These are phyloP conservation scores for Leptocoma aspasia DNA, from an alignment of 2,113 vertebrate species.

Conservation along the genomic window DNA sequence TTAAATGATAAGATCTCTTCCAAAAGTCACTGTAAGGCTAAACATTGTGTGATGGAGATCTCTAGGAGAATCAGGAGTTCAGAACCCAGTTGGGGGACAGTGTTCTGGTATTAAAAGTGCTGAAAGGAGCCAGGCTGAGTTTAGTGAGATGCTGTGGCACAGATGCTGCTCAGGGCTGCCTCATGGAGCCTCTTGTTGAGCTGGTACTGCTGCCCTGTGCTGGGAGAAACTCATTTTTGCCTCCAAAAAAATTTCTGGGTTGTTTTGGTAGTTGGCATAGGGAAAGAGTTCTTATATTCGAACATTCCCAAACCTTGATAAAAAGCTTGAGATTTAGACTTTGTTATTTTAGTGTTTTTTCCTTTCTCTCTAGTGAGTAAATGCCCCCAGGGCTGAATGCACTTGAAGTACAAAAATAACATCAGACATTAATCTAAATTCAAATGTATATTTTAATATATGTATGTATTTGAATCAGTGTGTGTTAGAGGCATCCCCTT, in stretches of 20 bases:
- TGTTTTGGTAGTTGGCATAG: not conserved
- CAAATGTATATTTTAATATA: not conserved
- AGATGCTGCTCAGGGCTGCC: not conserved
- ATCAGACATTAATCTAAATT: not conserved
- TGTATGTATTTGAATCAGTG: not conserved
- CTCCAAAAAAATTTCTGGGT: not conserved
- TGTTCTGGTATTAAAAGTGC: not conserved
- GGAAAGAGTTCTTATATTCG: not conserved
- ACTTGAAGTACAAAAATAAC: not conserved
- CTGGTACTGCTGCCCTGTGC: not conserved
- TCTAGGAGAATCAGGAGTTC: not conserved
- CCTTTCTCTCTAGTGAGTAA: not conserved
- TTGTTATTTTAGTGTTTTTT: not conserved
- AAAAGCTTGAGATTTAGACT: not conserved
- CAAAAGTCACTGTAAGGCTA: not conserved
- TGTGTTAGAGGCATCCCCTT: not conserved
- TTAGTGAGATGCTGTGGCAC: rapidly evolving
- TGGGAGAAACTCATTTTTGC: not conserved
- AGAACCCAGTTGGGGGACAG: not conserved
- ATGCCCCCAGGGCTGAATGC: not conserved
- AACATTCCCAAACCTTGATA: not conserved
- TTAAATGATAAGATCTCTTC: not conserved
- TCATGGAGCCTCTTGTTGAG: rapidly evolving
- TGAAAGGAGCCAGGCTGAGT: not conserved
- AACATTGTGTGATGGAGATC: not conserved